A percentile compares a stretch with the other conserved stretches of the same genome.
These are phyloP conservation scores for Heteromurus nitidus DNA, from an alignment of 2,888 invertebrate species.

Conservation along the genomic window DNA sequence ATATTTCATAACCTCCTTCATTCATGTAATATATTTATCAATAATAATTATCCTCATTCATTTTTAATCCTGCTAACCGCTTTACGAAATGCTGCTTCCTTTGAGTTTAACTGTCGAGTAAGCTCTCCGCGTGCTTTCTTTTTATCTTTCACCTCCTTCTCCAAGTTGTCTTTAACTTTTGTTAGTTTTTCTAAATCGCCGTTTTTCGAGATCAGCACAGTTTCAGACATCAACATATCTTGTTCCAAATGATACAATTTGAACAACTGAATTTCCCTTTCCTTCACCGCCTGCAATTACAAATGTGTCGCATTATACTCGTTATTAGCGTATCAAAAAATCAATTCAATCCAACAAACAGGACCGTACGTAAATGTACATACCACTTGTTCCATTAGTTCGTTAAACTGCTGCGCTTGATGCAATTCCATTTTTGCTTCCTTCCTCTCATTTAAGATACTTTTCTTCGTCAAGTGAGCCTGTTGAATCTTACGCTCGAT, in stretches of 20 bases:
- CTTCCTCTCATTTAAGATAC: conserved; percentile 97
- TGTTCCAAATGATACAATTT: conserved; percentile 95
- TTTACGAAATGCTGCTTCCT: conserved; percentile 76
- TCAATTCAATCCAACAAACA: too few species aligned
- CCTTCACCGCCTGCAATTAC: too few species aligned
- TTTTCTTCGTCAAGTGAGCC: conserved; percentile 98
- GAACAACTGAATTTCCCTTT: conserved; percentile 94
- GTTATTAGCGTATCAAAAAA: neutral
- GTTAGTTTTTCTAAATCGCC: conserved; percentile 74
- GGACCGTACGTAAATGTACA: conserved; percentile 88
- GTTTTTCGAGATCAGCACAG: conserved; percentile 89
- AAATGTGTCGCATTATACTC: conserved; percentile 85
- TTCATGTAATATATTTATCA: neutral
- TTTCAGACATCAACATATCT: conserved; percentile 85
- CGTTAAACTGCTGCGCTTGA: conserved; percentile 98
- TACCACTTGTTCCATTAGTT: conserved; percentile 75
- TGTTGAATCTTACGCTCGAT: conserved; percentile 99
- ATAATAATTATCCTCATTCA: neutral
- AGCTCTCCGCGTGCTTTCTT: conserved; percentile 16
- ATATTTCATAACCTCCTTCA: conserved; percentile 82
- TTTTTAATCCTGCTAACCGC: conserved; percentile 76
- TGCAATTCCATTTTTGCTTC: conserved; percentile 99
- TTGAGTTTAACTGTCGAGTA: neutral
- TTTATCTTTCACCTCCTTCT: neutral
- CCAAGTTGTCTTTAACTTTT: neutral